Evolutionary conservation across 2,113 vertebrate genomes (phyloP), one percentile per base, ranked within the genome.

Genomic region (Pterocles burchelli): DNA sequence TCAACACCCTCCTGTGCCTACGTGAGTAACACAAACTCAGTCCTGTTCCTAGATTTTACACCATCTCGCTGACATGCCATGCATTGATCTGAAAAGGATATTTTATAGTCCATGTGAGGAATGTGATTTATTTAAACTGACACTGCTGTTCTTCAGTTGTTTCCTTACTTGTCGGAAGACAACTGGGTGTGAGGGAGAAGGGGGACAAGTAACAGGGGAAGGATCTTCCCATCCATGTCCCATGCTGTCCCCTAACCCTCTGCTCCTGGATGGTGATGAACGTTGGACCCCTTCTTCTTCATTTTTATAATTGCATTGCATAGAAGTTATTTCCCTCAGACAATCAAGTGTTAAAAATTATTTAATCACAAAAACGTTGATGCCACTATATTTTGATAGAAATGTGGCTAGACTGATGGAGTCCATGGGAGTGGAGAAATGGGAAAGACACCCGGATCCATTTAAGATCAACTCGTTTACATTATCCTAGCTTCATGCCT

Each of bases 11-110:
- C 28, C 90, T 57, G 9, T 99, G 99, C 85, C 83, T 25, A 65
- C 98, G 99, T 99, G 95, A 97, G 99, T 98, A 85, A 26, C n/a
- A 6, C n/a, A 10, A 28, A 33, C 29, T 38, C 46, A 1, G 14
- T 3, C 15, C 34, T 29, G 7, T 22, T 34, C 68, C 81, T 11
- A 10, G 19, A 8, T 1, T 13, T 71, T 24, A 15, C 0, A 5
- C 31, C 25, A 17, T 41, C 19, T 14, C 1, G 3, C 28, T 41
- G 34, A 49, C 17, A 11, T 11, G 38, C 24, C 4, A 2, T 14
- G 14, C 17, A 1, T 2, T 11, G 21, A 3, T 0, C 66, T 7
- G 10, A 8, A 13, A 21, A 34, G 34, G 74, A 0, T 1, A 1
- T 33, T 19, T 10, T 6, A 3, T 1, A 11, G 8, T 6, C 57